These are phyloP conservation scores for Adineta ricciae DNA, from an alignment of 2,888 invertebrate genomes.

Conservation along the genomic window DNA sequence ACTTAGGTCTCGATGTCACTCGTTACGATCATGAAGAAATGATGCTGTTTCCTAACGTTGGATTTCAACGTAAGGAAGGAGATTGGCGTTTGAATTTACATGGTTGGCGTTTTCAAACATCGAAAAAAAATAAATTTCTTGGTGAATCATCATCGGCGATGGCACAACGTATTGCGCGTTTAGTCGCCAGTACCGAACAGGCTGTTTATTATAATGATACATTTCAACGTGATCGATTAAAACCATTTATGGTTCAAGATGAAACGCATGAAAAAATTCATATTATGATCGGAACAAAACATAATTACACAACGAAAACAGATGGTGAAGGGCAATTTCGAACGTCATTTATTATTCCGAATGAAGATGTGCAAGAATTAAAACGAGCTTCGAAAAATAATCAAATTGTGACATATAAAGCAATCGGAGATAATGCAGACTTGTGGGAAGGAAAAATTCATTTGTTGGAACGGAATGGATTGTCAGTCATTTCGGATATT, in stretches of 20 bases:
- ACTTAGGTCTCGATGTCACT: not conserved
- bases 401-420: not conserved
- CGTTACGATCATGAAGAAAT: not conserved
- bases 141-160: not conserved
- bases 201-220: conserved; percentile 8
- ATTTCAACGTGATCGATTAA: conserved; percentile 18
- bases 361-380: not conserved
- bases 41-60: conserved; percentile 13
- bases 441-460: not conserved
- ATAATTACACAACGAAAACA: conserved; percentile 4
- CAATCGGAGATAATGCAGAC: conserved; percentile 2
- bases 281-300: not conserved
- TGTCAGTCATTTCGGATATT: not conserved
- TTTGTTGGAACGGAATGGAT: not conserved
- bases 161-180: conserved; percentile 4
- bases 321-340: conserved; percentile 16
- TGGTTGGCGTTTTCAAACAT: not conserved
- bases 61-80: conserved; percentile 3
- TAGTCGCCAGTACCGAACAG: not conserved
- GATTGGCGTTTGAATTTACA: conserved; percentile 22
- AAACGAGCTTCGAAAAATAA: not conserved
- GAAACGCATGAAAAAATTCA: not conserved
- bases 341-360: not conserved
- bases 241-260: conserved; percentile 22
- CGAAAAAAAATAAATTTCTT: not conserved